Base-by-base conservation (phyloP, 2,888 invertebrate species). In the Reticulitermes lucifugus region DNA sequence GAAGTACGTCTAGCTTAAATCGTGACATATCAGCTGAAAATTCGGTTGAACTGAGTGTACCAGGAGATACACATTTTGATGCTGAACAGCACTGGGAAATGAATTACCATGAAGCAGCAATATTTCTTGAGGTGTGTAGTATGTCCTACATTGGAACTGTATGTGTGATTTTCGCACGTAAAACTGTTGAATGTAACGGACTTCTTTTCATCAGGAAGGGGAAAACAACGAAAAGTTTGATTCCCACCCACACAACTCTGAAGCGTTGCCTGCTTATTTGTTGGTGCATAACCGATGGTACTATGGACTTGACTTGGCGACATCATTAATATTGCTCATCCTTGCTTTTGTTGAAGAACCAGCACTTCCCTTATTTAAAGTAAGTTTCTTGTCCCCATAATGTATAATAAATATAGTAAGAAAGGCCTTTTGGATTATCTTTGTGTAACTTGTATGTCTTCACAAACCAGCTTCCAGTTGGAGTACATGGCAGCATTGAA, bases 221-320 rank as follows among this genome's bases (percentile, higher is more conserved):
- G 93, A 95, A 90, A 97, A 97, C 90, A 98, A 97, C 91, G 97
- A 97, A 90, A 97, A 97, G 90, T 97, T 97, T 90, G 96, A 96
- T 90, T 96, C 96, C 0, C 97, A 97, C 90, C 97, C 97, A 0
- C 94, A 95, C 79, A 95, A 95, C 89, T 95, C 96, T 1, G 95
- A 95, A 88, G 96, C 96, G 89, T 91, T 97, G 86, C 97, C 97
- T 9, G 96, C 97, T 0, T 98, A 97, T 91, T 93, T 97, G 71
- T 92, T 97, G 84, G 97, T 97, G 0, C 97, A 98, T 91, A 97
- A 97, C 89, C 94, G 94, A 85, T 96, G 96, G 96, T 97, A 97
- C 91, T 96, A 97, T 90, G 94, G 95, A 5, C 91, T 97, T 87
- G 97, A 97, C 90, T 91, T 97, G 83, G 90, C 94, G 83, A 96